Conservation (phyloP, 2,113 vertebrate species). For the Gnathonemus echidnorhynchus region DNA sequence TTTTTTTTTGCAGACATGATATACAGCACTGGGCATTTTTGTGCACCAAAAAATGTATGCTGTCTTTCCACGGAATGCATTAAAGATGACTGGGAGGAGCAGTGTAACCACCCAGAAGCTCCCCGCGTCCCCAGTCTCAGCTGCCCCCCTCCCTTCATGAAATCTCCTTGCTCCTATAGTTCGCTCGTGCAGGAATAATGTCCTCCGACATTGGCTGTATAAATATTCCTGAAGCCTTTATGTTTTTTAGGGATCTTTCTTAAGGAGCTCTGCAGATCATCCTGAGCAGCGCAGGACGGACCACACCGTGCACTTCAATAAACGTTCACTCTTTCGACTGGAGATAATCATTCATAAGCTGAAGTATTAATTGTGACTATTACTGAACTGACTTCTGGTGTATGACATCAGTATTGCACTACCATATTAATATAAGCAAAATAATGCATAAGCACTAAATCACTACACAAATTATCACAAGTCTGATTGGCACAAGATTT, state of each 20-base stretch:
- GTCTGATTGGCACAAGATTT: not conserved
- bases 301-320: not conserved
- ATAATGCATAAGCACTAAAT: not conserved
- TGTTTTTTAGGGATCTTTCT: not conserved
- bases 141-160: not conserved
- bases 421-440: not conserved
- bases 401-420: not conserved
- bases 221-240: conserved; percentile 11
- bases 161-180: not conserved
- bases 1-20: not conserved
- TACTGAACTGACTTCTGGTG: not conserved
- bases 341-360: not conserved
- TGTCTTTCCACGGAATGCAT: not conserved
- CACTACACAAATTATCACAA: not conserved
- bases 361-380: not conserved
- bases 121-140: not conserved
- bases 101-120: not conserved
- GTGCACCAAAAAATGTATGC: not conserved
- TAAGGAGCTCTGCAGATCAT: not conserved
- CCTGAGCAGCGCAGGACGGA: not conserved
- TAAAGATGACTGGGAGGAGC: not conserved
- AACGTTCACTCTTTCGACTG: not conserved
- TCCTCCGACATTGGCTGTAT: conserved; percentile 6
- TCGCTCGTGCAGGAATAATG: conserved; percentile 8
- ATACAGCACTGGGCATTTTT: not conserved